phyloP scores from a whole-genome alignment of 2,888 invertebrate species.

The Cerastis rubricosa region DNA sequence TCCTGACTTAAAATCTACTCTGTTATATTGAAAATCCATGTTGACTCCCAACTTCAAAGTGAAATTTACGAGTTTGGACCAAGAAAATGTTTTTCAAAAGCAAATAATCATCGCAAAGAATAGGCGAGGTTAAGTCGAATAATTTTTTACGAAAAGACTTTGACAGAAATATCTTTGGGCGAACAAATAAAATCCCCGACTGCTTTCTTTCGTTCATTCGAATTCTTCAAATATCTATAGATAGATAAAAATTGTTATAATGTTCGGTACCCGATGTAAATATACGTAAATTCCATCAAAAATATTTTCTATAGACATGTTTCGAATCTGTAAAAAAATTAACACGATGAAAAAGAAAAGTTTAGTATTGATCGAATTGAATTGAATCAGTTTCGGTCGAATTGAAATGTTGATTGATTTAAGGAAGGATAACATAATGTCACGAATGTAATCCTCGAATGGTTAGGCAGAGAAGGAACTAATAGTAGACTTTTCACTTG shows the following conservation, averaged over 20 bases:
- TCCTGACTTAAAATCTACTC: background rate
- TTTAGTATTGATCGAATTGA: conserved; percentile 4
- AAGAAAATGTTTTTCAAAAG: conserved; percentile 21
- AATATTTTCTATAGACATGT: conserved; percentile 44
- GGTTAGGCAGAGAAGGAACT: background rate
- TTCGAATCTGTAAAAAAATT: conserved; percentile 44
- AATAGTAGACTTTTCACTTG: background rate
- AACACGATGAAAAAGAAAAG: background rate
- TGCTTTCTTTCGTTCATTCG: conserved; percentile 29
- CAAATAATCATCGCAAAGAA: conserved; percentile 24
- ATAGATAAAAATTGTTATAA: conserved; percentile 23
- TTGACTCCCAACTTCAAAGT: conserved; percentile 16
- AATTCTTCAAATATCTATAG: conserved; percentile 22
- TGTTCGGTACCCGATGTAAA: conserved; percentile 29
- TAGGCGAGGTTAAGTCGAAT: conserved; percentile 14
- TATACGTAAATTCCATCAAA: conserved; percentile 41
- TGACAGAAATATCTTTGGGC: conserved; percentile 27
- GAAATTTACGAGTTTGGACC: background rate
- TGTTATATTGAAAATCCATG: background rate
- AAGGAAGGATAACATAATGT: background rate
- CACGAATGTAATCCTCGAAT: no score
- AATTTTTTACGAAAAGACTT: conserved; percentile 28
- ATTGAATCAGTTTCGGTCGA: no score
- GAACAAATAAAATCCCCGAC: conserved; percentile 33
- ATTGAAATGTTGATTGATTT: background rate